Evolutionary conservation across 2,888 invertebrate species (phyloP).

Genomic region (Brachypalpus laphriformis): DNA sequence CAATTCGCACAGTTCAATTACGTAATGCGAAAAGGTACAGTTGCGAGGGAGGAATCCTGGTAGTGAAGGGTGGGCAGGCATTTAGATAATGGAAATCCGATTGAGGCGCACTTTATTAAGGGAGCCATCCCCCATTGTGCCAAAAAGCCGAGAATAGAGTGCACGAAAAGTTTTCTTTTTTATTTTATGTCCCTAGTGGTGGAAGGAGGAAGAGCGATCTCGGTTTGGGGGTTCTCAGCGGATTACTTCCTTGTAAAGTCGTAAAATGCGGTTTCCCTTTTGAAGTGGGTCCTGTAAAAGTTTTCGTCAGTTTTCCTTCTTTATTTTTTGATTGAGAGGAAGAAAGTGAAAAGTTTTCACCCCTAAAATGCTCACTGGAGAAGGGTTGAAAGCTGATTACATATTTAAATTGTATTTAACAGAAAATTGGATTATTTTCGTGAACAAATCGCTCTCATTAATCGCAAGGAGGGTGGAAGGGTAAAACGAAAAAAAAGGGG

Average conservation of each 20-base stretch:
- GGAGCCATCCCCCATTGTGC: conserved; percentile 7
- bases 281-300: conserved; percentile 50
- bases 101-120: conserved; percentile 55
- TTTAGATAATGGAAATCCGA: conserved; percentile 71
- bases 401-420: conserved; percentile 71
- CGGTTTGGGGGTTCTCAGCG: background rate
- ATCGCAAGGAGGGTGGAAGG: background rate
- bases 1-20: conserved; percentile 70
- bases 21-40: conserved; percentile 58
- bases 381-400: conserved; percentile 64
- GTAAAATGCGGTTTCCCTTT: conserved; percentile 62
- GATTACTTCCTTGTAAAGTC: conserved; percentile 43
- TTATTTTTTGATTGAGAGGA: background rate
- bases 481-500: conserved; percentile 1
- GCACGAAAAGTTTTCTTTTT: conserved; percentile 34
- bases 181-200: conserved; percentile 8
- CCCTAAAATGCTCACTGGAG: background rate
- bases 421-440: conserved; percentile 65
- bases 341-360: conserved; percentile 46
- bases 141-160: conserved; percentile 33
- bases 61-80: conserved; percentile 9
- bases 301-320: conserved; percentile 23
- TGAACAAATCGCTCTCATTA: conserved; percentile 67
- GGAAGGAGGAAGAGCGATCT: background rate
- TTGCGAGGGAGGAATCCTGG: background rate